Evolutionary conservation across 2,888 invertebrate species (phyloP), one percentile per base, ranked within the genome.

Genomic region (Morpho helenor): DNA sequence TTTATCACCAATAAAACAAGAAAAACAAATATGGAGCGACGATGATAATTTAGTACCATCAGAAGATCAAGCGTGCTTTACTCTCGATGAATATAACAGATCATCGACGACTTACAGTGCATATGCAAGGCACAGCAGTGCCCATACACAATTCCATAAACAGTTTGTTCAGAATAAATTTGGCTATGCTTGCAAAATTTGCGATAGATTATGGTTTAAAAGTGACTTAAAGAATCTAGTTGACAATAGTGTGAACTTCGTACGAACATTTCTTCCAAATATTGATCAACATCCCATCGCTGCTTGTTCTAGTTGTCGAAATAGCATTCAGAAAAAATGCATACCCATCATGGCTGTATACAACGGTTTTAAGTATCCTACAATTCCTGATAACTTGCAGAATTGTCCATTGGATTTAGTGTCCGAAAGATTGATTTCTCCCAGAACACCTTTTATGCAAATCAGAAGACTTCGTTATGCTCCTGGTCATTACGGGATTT

Each of bases 371-470:
- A 41, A 51, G 65, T 71, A 66, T 69, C 71, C 71, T 41, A 51
- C 54, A 61, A 66, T 66, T 61, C 74, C 74, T 53, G n/a, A 52
- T 58, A 54, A 68, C 68, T 66, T 71, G 58, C 68, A 64, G 58
- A 47, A 47, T 47, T 22, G 22, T 47, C 46, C 54, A 10, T 66
- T 75, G 50, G 55, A 73, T 54, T 50, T 70, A 48, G 58, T 73
- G 9, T 46, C 52, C 48, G 55, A 73, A 64, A 53, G 70, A 51
- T 54, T 73, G 39, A 68, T 73, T 57, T 72, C 74, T 39, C 71
- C 72, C 9, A 54, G 66, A 52, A 65, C 74, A 31, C 73, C 72
- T 2, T 72, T 74, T 56, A 70, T 72, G 71, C 72, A 75, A 39
- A 71, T 74, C 42, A 52, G 72, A 23, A 68, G 72, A 60, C 63